Evolutionary conservation across 2,797 vertebrate species (phyloP), one percentile per base, ranked within the genome.

Genomic region (Hybognathus amarus): DNA sequence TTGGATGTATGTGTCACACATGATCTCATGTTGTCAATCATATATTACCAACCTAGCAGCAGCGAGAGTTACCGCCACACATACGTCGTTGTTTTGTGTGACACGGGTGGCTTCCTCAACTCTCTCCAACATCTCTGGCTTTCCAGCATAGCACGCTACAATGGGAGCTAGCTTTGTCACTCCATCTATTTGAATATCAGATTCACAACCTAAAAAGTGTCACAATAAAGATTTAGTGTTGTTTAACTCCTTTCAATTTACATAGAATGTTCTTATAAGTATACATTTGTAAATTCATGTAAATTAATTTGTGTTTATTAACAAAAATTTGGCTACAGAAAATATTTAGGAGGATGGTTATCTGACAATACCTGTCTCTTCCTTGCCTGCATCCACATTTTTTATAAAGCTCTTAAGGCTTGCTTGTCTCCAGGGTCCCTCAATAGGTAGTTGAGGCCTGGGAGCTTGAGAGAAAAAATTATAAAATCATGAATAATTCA

Each of bases 351-450:
- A 22, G 27, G 77, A 52, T 12, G 13, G 42, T 67, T 79, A 24
- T 79, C 30, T n/a, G 42, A n/a, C 22, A 40, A 36, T 84, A 94
- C 94, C 95, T 0, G 94, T 93, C 71, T 93, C 92, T 81, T 92
- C 88, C 83, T 92, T 93, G 69, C 93, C 92, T 1, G 89, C 92
- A 74, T 95, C 94, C 77, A 95, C 81, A 67, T 95, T 95, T 84
- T 91, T 94, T 47, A 95, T 86, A 82, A 95, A 95, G 87, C 88
- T 81, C 83, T 95, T 95, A 77, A 95, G 63, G 87, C 94, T 94
- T 0, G 8, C 91, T 0, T 95, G 94, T 92, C 94, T 93, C 94
- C 95, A 95, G 2, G 94, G 94, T 79, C 94, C 94, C 77, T 94
- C 89, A 7, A 95, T 93, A n/a, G 94, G 95, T 67, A 95, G 90